Evolutionary conservation across 2,888 invertebrate genomes (phyloP).

Genomic region (Lepidocyrtoides sp.): DNA sequence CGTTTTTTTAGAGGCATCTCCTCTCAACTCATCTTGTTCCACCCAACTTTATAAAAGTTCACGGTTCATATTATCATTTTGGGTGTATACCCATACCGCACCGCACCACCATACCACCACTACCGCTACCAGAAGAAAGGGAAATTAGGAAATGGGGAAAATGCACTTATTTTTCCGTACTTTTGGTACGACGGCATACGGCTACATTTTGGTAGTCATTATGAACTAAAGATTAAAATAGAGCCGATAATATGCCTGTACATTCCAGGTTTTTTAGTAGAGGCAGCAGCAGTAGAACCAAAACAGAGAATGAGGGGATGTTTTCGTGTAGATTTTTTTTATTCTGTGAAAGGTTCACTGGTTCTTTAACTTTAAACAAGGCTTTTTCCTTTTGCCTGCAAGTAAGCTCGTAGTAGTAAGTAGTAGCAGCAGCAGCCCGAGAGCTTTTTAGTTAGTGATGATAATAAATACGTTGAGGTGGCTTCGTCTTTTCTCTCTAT

Average conservation of each 20-base stretch:
- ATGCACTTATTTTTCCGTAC: background rate
- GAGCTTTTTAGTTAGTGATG: background rate
- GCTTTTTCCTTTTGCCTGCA: background rate
- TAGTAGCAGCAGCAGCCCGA: constrained; percentile 16
- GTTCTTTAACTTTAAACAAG: background rate
- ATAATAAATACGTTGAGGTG: constrained; percentile 54
- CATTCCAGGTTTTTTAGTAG: background rate
- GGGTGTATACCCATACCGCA: no score
- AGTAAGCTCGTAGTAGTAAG: no score
- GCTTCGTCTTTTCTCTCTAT: constrained; percentile 12
- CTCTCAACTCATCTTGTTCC: background rate
- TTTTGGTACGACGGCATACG: background rate
- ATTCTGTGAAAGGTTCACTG: constrained; percentile 40
- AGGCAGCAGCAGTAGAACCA: background rate
- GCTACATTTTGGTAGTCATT: constrained; percentile 8
- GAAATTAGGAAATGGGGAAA: background rate
- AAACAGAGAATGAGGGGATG: constrained; percentile 1
- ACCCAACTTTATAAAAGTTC: constrained; percentile 39
- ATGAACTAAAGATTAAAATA: background rate
- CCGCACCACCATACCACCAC: background rate
- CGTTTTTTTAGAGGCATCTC: background rate
- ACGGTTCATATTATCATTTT: constrained; percentile 23
- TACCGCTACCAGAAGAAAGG: background rate
- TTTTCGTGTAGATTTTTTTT: background rate
- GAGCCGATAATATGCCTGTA: background rate